Base-by-base conservation (phyloP, 2,113 vertebrate genomes). In the Trematocara macrostoma region DNA sequence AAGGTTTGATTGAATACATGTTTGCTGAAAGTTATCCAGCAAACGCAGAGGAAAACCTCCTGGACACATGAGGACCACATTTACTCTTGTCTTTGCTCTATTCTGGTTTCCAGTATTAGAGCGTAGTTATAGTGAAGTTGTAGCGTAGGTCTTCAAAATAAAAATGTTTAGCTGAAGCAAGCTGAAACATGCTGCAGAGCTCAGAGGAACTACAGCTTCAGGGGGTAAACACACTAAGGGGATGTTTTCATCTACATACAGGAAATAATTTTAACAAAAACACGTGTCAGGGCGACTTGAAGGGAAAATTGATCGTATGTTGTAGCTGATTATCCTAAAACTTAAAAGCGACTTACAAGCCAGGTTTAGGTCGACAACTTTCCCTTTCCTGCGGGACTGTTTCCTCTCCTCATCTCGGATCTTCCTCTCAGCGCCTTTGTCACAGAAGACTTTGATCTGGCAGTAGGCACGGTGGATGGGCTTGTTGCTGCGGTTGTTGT, bases 381-480 rank as follows among this genome's bases (percentile, higher is more conserved):
- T 99, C 92, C 98, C 97, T 99, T 99, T 99, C 97, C 98, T 96
- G 88, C 99, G 98, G 87, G 98, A 98, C 94, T 99, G 99, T 78
- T 99, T 99, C 90, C 99, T 97, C 88, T 99, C 99, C 95, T 99
- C 99, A 40, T 99, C 99, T 16, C 99, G 96, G 96, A 99, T 99
- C 96, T 99, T 99, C 91, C 99, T 97, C 86, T 99, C 99, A 0
- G 99, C 99, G 29, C 99, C 99, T 96, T 99, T 99, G 96, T 99
- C 98, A 0, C 99, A 99, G 96, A 99, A 99, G 85, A 99, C 99
- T 92, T 99, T 99, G 85, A 99, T 99, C 94, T 99, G 99, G 96
- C 99, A 99, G 96, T 95, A 98, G 51, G 98, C 98, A 7, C 99
- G 97, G 93, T 99, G 99, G 87, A 98, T 98, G 11, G 99, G 99